These are phyloP conservation scores for Drosophila leonis DNA, from an alignment of 2,888 invertebrate genomes.

Conservation along the genomic window DNA sequence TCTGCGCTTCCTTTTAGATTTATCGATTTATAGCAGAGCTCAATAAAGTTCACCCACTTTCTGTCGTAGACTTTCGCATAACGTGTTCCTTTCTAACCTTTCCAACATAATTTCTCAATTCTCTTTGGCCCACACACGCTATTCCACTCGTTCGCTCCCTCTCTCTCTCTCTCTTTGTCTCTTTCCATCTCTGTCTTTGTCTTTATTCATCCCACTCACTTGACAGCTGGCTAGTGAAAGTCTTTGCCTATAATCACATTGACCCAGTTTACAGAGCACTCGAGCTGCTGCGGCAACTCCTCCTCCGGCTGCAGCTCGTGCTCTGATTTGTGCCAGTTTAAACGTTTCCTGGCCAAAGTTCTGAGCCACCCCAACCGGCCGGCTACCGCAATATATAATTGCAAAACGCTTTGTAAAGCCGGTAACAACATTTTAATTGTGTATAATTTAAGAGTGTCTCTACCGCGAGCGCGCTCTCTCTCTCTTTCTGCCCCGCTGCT, in stretches of 20 bases:
- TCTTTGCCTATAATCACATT: slow-evolving; percentile 72
- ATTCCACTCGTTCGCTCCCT: not conserved
- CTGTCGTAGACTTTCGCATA: slow-evolving; percentile 13
- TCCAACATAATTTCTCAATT: slow-evolving; percentile 39
- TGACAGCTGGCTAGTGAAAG: slow-evolving; percentile 63
- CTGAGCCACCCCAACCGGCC: slow-evolving; percentile 38
- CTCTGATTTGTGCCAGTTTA: slow-evolving; percentile 52
- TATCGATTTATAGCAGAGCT: slow-evolving; percentile 10
- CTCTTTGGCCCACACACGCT: slow-evolving; percentile 17
- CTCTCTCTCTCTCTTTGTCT: not conserved
- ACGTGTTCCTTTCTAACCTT: slow-evolving; percentile 54
- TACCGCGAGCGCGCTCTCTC: not conserved
- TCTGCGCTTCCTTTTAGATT: slow-evolving; percentile 4
- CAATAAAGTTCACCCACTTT: slow-evolving; percentile 30
- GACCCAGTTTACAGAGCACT: slow-evolving; percentile 58
- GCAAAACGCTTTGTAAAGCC: slow-evolving; percentile 48
- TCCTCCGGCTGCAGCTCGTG: slow-evolving; percentile 25
- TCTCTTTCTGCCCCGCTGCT: not conserved
- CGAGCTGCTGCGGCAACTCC: not conserved
- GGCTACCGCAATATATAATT: slow-evolving; percentile 46
- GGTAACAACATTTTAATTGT: slow-evolving; percentile 70
- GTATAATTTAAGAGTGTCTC: slow-evolving; percentile 57
- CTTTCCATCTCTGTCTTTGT: not conserved
- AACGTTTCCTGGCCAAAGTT: slow-evolving; percentile 73
- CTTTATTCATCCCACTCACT: slow-evolving; percentile 57